These are phyloP conservation scores for Drosophila lowei DNA, from an alignment of 1,140 invertebrate species.

Conservation along the genomic window DNA sequence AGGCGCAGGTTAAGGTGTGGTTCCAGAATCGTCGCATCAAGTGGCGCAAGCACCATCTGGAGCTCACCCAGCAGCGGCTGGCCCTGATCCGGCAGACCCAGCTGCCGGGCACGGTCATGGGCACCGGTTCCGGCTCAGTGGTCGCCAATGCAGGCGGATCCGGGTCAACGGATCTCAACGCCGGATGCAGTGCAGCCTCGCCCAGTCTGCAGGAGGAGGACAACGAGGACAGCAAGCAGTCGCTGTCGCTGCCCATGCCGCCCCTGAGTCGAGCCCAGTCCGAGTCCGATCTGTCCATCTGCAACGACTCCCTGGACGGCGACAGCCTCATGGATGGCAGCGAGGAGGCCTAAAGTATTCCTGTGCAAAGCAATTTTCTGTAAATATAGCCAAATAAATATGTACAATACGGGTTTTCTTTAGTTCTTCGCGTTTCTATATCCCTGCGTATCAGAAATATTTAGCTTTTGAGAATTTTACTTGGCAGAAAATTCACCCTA, in stretches of 20 bases:
- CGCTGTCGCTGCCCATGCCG: slow-evolving; percentile 52
- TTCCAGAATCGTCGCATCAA: slow-evolving; percentile 98
- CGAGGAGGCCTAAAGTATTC: slow-evolving; percentile 65
- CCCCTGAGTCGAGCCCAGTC: slow-evolving; percentile 62
- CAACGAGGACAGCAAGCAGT: slow-evolving; percentile 74
- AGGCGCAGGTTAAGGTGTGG: slow-evolving; percentile 98
- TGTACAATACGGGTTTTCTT: slow-evolving; percentile 47
- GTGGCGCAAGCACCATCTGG: slow-evolving; percentile 96
- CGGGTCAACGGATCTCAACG: slow-evolving; percentile 29
- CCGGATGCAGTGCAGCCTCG: slow-evolving; percentile 35
- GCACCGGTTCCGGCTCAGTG: slow-evolving; percentile 10
- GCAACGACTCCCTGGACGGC: slow-evolving; percentile 76
- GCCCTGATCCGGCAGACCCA: slow-evolving; percentile 89
- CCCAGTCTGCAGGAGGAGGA: slow-evolving; percentile 67
- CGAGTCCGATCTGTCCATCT: slow-evolving; percentile 80
- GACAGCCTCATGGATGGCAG: slow-evolving; percentile 77
- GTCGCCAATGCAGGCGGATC: slow-evolving; percentile 18
- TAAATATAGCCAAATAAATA: slow-evolving; percentile 71
- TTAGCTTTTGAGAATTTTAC: neutral
- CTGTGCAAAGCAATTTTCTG: slow-evolving; percentile 32
- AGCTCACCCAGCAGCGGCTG: slow-evolving; percentile 94
- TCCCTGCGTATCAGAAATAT: neutral
- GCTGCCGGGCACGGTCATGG: slow-evolving; percentile 47
- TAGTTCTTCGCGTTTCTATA: neutral
- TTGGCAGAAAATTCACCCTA: no score